These are phyloP conservation scores for Stomatorhinus ivindoensis DNA, from an alignment of 2,113 vertebrate genomes.

Conservation along the genomic window DNA sequence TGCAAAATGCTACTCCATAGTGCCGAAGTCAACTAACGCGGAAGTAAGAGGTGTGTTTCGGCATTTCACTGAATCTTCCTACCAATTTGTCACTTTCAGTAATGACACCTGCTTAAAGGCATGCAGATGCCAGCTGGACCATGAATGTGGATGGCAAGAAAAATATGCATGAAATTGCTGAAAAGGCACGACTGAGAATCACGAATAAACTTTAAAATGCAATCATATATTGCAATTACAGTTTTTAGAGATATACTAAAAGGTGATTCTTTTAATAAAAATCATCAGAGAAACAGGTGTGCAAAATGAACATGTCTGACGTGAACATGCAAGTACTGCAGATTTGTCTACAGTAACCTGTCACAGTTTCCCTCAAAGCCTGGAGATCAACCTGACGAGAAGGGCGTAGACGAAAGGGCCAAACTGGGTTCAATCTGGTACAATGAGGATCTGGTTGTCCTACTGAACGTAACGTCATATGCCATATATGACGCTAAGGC, in stretches of 20 bases:
- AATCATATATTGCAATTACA: not conserved
- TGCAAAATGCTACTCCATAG: not conserved
- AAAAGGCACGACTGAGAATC: not conserved
- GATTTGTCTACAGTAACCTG: not conserved
- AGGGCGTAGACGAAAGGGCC: not conserved
- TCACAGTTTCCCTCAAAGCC: not conserved
- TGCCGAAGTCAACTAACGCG: not conserved
- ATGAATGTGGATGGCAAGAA: not conserved
- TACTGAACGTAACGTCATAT: not conserved
- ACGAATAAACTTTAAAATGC: not conserved
- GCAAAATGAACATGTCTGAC: not conserved
- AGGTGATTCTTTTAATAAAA: not conserved
- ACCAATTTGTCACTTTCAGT: not conserved
- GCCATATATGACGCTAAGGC: not conserved
- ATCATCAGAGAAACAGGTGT: not conserved
- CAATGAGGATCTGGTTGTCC: not conserved
- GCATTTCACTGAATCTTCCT: not conserved
- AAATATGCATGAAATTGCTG: not conserved
- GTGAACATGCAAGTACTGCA: not conserved
- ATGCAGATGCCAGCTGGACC: not conserved
- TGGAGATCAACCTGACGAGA: not conserved
- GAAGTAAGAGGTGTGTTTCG: not conserved
- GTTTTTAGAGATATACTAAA: not conserved
- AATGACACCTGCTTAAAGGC: not conserved
- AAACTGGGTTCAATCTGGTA: not conserved